A percentile compares a stretch with the other conserved stretches of the same genome.
These are phyloP conservation scores for Propithecus deckenii DNA, from an alignment of 2,797 vertebrate genomes.

Conservation along the genomic window DNA sequence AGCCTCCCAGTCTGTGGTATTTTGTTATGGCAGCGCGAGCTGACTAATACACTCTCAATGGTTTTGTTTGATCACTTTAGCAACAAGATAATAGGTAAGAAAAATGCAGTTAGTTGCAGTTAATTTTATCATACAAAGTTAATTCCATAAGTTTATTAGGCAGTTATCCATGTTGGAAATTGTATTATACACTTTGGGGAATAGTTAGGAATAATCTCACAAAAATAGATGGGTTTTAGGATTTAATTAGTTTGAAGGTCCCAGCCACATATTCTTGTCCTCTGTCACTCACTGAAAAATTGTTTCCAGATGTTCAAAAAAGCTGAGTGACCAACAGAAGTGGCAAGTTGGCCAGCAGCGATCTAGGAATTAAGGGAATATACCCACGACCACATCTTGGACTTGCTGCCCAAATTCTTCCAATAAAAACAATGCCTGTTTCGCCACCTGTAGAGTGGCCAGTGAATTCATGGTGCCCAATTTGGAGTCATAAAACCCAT, in stretches of 20 bases:
- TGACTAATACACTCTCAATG: neutral
- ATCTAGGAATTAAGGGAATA: neutral
- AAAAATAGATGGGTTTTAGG: neutral
- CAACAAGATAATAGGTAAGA: neutral
- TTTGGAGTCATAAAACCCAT: neutral
- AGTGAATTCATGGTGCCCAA: neutral
- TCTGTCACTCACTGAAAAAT: slow-evolving; percentile 25
- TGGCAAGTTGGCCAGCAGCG: neutral
- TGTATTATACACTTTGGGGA: neutral
- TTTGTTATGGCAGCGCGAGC: neutral
- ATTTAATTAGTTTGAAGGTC: neutral
- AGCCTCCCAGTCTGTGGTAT: too few relatives aligned
- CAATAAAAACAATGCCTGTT: neutral
- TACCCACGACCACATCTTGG: neutral
- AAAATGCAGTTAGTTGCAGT: neutral
- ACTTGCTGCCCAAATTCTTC: neutral
- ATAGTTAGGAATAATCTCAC: neutral
- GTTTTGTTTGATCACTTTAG: neutral
- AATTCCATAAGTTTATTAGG: neutral
- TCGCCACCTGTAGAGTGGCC: neutral
- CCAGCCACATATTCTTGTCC: neutral
- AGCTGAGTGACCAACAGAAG: neutral
- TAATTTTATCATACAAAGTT: neutral
- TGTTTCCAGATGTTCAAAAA: slow-evolving; percentile 27
- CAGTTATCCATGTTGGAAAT: neutral